A percentile compares a stretch with the other conserved stretches of the same genome.
These are phyloP conservation scores for Acrossocheilus fasciatus DNA, from an alignment of 2,797 vertebrate genomes.

Conservation along the genomic window DNA sequence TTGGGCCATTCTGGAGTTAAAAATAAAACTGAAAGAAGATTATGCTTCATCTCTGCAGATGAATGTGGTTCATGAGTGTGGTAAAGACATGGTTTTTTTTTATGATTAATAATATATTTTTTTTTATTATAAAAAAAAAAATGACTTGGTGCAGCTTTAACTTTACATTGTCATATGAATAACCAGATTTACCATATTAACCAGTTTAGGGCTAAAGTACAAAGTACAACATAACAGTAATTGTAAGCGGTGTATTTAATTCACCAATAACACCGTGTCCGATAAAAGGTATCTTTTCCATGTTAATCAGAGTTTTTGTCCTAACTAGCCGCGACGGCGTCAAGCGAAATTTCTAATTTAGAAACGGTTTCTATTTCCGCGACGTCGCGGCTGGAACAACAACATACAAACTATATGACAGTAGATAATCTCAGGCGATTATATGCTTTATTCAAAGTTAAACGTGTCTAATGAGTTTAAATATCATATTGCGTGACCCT, in stretches of 20 bases:
- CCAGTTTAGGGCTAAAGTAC: background rate
- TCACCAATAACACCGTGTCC: background rate
- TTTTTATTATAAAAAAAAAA: background rate
- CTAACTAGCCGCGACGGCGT: too few relatives aligned
- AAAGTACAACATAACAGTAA: background rate
- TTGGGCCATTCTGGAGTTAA: background rate
- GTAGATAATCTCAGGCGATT: too few relatives aligned
- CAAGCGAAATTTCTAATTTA: too few relatives aligned
- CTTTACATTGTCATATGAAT: background rate
- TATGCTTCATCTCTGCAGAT: background rate
- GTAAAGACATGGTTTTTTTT: background rate
- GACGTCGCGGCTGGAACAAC: too few relatives aligned
- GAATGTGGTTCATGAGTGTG: background rate
- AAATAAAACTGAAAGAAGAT: background rate
- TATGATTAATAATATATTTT: background rate
- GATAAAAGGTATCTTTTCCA: too few relatives aligned
- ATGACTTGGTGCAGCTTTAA: background rate
- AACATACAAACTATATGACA: too few relatives aligned
- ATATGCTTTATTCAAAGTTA: too few relatives aligned
- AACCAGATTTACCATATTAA: background rate
- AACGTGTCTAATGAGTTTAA: too few relatives aligned
- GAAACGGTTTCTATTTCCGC: too few relatives aligned
- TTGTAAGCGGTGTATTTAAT: background rate
- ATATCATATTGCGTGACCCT: too few relatives aligned
- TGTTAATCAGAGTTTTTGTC: too few relatives aligned